These are phyloP conservation scores for Brachirus orientalis DNA, from an alignment of 2,113 vertebrate species.

Conservation along the genomic window DNA sequence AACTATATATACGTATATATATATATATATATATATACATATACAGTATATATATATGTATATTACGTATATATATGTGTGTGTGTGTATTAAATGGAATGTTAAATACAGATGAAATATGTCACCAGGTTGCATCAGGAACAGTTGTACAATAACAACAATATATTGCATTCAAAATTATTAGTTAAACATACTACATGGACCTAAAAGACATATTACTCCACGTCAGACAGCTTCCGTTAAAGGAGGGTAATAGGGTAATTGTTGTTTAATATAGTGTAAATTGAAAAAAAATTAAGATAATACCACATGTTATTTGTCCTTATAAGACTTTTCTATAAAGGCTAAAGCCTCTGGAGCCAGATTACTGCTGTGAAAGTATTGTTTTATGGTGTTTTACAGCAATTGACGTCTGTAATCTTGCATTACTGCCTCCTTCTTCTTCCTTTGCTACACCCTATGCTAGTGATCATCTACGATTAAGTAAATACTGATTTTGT, in stretches of 20 bases:
- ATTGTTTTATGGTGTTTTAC: too few relatives aligned
- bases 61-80: too few relatives aligned
- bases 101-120: too few relatives aligned
- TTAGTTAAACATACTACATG: background rate
- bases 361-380: background rate
- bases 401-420: too few relatives aligned
- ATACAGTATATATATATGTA: too few relatives aligned
- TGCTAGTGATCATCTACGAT: conserved; percentile 15
- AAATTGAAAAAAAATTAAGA: too few relatives aligned
- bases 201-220: conserved; percentile 56
- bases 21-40: background rate
- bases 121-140: too few relatives aligned
- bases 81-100: too few relatives aligned
- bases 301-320: too few relatives aligned
- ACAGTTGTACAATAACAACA: background rate
- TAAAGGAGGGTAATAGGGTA: conserved; percentile 43
- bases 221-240: conserved; percentile 32
- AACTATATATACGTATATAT: background rate
- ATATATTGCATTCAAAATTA: background rate
- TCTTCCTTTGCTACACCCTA: too few relatives aligned
- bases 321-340: conserved; percentile 6
- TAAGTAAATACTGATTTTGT: conserved; percentile 15
- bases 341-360: conserved; percentile 27
- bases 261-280: too few relatives aligned
- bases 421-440: too few relatives aligned